Conservation (phyloP, 2,113 vertebrate genomes). For the Embiotoca jacksoni region DNA sequence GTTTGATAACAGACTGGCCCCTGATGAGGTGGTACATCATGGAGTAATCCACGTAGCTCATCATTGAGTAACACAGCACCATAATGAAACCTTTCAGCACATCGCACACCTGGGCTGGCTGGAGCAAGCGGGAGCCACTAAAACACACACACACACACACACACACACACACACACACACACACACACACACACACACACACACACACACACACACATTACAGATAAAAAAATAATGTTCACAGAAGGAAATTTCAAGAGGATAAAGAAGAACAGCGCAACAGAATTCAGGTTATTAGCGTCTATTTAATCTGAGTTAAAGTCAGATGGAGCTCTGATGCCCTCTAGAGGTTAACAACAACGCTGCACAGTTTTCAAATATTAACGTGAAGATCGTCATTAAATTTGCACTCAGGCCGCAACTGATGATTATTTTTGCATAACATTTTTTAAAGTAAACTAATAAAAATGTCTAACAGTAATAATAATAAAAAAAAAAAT, state of each 20-base stretch:
- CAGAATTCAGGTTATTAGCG: neutral
- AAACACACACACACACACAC: conserved; percentile 36
- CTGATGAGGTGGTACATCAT: conserved; percentile 99
- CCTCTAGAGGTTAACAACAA: conserved; percentile 37
- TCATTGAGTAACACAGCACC: conserved; percentile 97
- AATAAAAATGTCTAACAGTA: no score
- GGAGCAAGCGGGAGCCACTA: conserved; percentile 93
- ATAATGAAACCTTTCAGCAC: conserved; percentile 96
- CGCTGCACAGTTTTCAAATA: neutral
- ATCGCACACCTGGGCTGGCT: conserved; percentile 98
- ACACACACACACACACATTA: conserved; percentile 60
- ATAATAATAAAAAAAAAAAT: no score
- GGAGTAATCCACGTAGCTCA: conserved; percentile 99
- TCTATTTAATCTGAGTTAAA: neutral
- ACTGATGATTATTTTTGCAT: no score
- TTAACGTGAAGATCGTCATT: neutral
- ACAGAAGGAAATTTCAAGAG: neutral
- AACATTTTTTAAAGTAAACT: no score
- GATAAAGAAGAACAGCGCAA: neutral
- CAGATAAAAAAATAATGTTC: neutral
- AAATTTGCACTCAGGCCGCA: neutral
- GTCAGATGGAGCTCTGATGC: conserved; percentile 21
- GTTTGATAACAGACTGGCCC: conserved; percentile 99
- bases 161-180: conserved; percentile 16
- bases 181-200: conserved; percentile 66